Conservation (phyloP, 2,888 invertebrate species). For the Heterodera filipjevi region DNA sequence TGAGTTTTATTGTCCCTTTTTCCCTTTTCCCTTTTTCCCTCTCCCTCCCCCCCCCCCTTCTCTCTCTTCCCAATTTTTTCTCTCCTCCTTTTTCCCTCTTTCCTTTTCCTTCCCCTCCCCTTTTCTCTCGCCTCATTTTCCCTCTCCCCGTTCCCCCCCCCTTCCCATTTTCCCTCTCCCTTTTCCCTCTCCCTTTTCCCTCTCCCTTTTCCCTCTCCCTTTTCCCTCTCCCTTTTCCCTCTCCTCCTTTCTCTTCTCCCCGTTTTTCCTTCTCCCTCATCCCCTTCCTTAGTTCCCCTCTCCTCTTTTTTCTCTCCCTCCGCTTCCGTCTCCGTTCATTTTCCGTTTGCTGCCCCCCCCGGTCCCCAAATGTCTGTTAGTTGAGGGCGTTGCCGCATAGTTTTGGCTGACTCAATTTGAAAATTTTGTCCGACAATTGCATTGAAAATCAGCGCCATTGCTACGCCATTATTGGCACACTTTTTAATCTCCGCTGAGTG, state of each 20-base stretch:
- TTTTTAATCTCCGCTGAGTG: no score
- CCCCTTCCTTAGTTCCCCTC: not conserved
- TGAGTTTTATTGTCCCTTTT: no score
- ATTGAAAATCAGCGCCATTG: not conserved
- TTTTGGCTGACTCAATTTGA: not conserved
- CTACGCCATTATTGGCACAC: no score
- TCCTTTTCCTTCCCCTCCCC: no score
- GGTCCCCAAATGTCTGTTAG: no score
- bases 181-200: not conserved
- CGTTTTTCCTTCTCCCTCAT: not conserved
- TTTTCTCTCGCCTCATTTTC: no score
- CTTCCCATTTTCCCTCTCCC: not conserved
- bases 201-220: not conserved
- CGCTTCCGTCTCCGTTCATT: no score
- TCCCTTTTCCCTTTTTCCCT: not conserved
- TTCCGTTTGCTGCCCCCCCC: not conserved
- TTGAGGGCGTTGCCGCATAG: not conserved
- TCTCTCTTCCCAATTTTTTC: no score
- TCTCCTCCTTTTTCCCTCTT: no score
- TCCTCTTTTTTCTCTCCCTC: no score
- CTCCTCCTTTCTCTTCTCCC: not conserved
- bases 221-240: not conserved
- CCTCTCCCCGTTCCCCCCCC: not conserved
- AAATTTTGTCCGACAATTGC: not conserved
- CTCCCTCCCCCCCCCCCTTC: not conserved